Conservation (phyloP, 2,797 vertebrate species). For the Scomberomorus guttatus region DNA sequence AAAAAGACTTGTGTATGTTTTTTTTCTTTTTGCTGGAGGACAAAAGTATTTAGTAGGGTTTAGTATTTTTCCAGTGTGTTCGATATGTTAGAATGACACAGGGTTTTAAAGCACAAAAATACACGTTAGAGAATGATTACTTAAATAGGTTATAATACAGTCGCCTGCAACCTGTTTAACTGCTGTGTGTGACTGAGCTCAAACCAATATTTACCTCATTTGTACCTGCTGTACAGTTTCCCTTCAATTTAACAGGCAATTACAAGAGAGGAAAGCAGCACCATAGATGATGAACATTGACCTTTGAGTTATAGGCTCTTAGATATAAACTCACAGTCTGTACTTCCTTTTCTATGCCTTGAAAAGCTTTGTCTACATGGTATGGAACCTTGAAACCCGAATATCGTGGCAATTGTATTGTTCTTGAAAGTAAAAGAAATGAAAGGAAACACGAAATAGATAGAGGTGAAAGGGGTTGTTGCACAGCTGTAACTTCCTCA, state of each 20-base stretch:
- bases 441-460: background rate
- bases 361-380: background rate
- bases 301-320: conserved; percentile 39
- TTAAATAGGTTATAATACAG: background rate
- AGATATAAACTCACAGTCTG: background rate
- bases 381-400: background rate
- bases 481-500: conserved; percentile 47
- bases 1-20: too few species aligned
- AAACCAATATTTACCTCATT: conserved; percentile 66
- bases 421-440: too few species aligned
- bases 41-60: too few species aligned
- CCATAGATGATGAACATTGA: background rate
- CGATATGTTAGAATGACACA: background rate
- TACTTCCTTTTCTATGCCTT: background rate
- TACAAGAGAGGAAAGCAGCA: conserved; percentile 20
- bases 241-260: conserved; percentile 54
- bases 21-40: too few species aligned
- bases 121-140: too few species aligned
- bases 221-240: conserved; percentile 20
- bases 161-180: background rate
- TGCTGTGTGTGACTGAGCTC: background rate
- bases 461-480: background rate
- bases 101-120: too few species aligned
- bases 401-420: background rate
- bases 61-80: background rate